phyloP scores from a whole-genome alignment of 2,797 vertebrate genomes.

The Lepus townsendii region DNA sequence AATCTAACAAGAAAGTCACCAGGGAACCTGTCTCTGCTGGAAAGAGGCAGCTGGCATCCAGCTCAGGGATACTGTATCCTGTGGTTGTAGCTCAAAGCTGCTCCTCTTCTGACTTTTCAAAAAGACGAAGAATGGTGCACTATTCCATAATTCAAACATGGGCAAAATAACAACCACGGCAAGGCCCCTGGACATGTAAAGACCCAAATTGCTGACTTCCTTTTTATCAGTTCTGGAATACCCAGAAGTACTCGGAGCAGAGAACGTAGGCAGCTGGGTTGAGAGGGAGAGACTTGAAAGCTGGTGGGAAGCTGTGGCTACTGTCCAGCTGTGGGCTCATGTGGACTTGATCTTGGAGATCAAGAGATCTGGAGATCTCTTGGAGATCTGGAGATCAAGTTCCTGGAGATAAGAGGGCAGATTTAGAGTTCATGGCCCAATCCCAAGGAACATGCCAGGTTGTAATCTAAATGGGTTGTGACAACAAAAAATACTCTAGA shows the following conservation, averaged over 20 bases:
- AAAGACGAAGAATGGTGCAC: neutral
- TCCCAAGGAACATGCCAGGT: neutral
- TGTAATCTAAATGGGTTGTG: neutral
- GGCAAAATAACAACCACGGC: neutral
- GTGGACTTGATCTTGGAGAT: neutral
- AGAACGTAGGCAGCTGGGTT: neutral
- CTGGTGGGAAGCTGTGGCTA: neutral
- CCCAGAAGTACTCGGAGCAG: no score
- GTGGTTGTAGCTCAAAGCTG: neutral
- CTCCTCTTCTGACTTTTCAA: neutral
- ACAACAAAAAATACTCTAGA: neutral
- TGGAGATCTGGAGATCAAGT: no score
- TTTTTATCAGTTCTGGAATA: neutral
- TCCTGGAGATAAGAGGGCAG: neutral
- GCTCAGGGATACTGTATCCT: neutral
- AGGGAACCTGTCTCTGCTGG: neutral
- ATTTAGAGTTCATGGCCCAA: fast-evolving
- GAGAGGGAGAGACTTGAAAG: neutral
- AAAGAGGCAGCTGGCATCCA: neutral
- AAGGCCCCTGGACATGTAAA: neutral
- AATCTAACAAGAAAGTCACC: neutral
- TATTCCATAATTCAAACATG: neutral
- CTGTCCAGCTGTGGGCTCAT: neutral
- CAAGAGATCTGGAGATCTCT: no score
- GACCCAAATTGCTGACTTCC: neutral